Conservation (phyloP, 2,888 invertebrate genomes). For the Chloroclysta siterata region DNA sequence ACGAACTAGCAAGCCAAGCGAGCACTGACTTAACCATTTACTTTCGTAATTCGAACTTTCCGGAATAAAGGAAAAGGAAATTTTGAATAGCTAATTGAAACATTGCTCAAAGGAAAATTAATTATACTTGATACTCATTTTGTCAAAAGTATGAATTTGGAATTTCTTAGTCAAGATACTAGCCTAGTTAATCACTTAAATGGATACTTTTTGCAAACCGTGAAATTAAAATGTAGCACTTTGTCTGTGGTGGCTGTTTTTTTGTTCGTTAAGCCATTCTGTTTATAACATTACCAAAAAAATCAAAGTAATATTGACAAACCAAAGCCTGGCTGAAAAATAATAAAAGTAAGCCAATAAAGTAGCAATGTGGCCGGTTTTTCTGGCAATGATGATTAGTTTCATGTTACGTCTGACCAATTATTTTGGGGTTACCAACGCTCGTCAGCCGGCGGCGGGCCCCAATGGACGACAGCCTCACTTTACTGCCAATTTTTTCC, state of each 20-base stretch:
- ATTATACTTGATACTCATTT: not conserved
- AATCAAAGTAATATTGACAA: not conserved
- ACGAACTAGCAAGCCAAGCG: slow-evolving; percentile 51
- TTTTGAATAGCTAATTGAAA: slow-evolving; percentile 24
- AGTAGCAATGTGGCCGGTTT: slow-evolving; percentile 24
- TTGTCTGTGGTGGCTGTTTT: not conserved
- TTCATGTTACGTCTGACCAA: slow-evolving; percentile 55
- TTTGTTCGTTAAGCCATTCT: not conserved
- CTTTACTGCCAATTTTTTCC: slow-evolving; percentile 63
- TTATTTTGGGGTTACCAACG: slow-evolving; percentile 59
- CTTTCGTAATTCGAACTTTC: slow-evolving; percentile 29
- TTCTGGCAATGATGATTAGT: slow-evolving; percentile 47
- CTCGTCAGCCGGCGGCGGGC: slow-evolving; percentile 49
- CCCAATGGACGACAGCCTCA: slow-evolving; percentile 63
- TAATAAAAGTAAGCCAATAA: not conserved
- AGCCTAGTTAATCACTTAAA: too few relatives aligned
- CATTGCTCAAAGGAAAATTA: not conserved
- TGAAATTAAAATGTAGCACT: not conserved
- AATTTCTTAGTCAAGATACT: not conserved
- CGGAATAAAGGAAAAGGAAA: slow-evolving; percentile 21
- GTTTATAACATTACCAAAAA: not conserved
- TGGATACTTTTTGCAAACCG: not conserved
- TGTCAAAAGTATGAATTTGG: not conserved
- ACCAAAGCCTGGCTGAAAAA: not conserved
- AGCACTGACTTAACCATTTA: slow-evolving; percentile 34